phyloP scores from a whole-genome alignment of 2,888 invertebrate genomes.

The Eupithecia subumbrata region DNA sequence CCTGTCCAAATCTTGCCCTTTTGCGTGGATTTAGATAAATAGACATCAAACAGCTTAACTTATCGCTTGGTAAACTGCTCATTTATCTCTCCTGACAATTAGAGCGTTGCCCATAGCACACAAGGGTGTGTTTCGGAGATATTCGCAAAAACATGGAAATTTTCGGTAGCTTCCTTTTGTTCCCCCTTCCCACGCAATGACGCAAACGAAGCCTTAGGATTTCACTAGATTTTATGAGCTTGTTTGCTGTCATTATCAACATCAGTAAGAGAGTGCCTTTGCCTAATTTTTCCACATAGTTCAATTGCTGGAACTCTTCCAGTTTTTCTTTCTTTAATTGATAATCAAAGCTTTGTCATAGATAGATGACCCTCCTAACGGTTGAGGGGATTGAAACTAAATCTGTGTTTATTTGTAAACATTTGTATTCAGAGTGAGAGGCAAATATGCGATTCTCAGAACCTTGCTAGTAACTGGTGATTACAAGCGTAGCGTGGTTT shows the following conservation, averaged over 20 bases:
- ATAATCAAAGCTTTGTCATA: not conserved
- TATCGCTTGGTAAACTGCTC: not conserved
- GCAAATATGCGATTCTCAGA: conserved; percentile 45
- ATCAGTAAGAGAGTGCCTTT: not conserved
- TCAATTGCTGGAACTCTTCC: not conserved
- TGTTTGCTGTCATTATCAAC: not conserved
- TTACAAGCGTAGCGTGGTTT: conserved; percentile 45
- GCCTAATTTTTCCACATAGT: not conserved
- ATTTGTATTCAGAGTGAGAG: conserved; percentile 32
- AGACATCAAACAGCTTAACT: not conserved
- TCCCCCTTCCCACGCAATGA: not conserved
- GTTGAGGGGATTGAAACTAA: not conserved
- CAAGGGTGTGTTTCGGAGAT: not conserved
- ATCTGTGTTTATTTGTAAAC: conserved; percentile 6
- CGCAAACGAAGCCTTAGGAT: not conserved
- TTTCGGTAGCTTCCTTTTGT: not conserved
- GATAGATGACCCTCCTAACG: not conserved
- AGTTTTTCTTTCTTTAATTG: no score
- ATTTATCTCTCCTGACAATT: not conserved
- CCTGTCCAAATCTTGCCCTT: conserved; percentile 10
- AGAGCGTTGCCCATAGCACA: not conserved
- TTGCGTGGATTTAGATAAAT: conserved; percentile 11
- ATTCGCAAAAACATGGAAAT: not conserved
- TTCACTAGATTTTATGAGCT: not conserved
- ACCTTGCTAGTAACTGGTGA: conserved; percentile 48